Evolutionary conservation across 2,113 vertebrate genomes (phyloP).

Genomic region (Anseranas semipalmata): DNA sequence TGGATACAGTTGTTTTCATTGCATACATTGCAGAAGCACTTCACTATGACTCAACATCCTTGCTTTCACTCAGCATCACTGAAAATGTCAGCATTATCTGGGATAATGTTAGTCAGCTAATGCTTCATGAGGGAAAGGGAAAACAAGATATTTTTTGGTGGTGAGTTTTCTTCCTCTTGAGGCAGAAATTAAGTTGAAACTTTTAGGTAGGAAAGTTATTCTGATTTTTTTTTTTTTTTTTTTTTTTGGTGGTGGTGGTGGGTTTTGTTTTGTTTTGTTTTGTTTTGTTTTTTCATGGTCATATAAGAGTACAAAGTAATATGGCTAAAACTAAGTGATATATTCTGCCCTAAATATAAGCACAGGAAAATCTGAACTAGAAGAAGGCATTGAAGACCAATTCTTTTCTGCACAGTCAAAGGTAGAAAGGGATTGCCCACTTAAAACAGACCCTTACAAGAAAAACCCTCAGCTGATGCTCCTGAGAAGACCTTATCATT

Average conservation of each 20-base stretch:
- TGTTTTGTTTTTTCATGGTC: not conserved
- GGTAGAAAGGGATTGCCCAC: not conserved
- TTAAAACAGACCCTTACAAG: not conserved
- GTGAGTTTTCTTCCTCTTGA: not conserved
- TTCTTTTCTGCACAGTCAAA: not conserved
- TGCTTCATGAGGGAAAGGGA: not conserved
- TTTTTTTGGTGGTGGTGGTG: not conserved
- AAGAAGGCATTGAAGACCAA: not conserved
- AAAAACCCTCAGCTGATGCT: not conserved
- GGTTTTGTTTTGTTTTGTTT: not conserved
- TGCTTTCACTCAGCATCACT: not conserved
- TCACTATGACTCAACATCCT: not conserved
- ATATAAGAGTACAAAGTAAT: not conserved
- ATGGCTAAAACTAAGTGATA: not conserved
- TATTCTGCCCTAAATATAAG: not conserved
- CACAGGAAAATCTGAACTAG: not conserved
- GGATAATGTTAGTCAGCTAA: not conserved
- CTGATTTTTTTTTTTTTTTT: not conserved
- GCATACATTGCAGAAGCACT: not conserved
- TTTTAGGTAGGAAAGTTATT: not conserved
- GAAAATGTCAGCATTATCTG: conserved; percentile 7
- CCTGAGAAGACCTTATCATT: not conserved
- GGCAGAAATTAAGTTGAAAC: not conserved
- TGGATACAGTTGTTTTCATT: not conserved
- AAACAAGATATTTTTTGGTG: not conserved